Evolutionary conservation across 2,888 invertebrate genomes (phyloP).

Genomic region (Hyles lineata): DNA sequence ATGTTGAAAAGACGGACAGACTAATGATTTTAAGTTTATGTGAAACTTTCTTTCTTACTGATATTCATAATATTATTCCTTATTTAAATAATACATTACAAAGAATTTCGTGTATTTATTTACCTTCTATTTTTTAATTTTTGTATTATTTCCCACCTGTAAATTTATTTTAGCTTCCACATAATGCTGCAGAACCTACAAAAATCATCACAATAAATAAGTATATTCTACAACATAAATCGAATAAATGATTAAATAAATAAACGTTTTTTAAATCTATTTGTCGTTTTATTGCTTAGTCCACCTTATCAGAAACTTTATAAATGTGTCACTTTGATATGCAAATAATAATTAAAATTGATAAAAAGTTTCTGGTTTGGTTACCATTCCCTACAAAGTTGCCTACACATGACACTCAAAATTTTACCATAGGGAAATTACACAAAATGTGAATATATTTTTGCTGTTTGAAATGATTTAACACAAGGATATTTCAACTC

Average conservation of each 20-base stretch:
- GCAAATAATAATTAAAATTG: neutral
- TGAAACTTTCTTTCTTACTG: too few species aligned
- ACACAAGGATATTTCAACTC: too few species aligned
- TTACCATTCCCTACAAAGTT: neutral
- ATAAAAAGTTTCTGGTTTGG: constrained; percentile 15
- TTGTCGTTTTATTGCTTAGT: constrained; percentile 56
- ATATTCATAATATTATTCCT: too few species aligned
- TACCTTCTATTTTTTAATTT: neutral
- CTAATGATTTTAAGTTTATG: too few species aligned
- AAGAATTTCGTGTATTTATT: neutral
- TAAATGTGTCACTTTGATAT: neutral
- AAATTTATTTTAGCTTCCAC: neutral
- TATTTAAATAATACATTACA: neutral
- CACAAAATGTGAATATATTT: too few species aligned
- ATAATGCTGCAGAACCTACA: neutral
- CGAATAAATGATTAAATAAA: constrained; percentile 37
- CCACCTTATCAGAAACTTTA: constrained; percentile 5
- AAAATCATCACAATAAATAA: constrained; percentile 6
- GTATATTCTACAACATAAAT: constrained; percentile 5
- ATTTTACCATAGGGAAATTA: neutral
- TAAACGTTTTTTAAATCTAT: constrained; percentile 44
- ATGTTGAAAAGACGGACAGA: too few species aligned
- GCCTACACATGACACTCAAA: neutral
- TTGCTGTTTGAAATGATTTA: too few species aligned
- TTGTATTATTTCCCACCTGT: neutral